Base-by-base conservation (phyloP, 2,888 invertebrate species). In the Pristionchus arcanus region DNA sequence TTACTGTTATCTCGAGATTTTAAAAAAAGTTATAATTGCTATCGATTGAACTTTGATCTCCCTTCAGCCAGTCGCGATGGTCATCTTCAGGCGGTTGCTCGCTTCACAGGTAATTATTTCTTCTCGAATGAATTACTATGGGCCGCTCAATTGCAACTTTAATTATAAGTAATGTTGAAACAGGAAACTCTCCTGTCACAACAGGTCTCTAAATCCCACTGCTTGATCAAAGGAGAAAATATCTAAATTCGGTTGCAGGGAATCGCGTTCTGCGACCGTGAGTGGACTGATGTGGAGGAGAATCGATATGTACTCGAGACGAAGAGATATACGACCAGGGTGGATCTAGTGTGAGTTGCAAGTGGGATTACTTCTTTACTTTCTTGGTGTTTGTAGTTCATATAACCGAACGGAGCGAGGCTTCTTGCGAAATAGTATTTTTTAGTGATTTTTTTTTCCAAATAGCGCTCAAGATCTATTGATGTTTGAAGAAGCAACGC, bases 21-120 rank as follows among this genome's bases (percentile, higher is more conserved):
- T n/a, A 9, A 42, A 42, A 42, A 42, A 9, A 42, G 42, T 42
- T 42, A 9, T 3, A 3, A 7, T 25, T n/a, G 25, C 9, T 66
- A 4, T 37, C 2, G 25, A 74, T 83, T 83, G 53, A 53, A 53
- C 28, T 83, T 83, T 83, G 83, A 83, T 53, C 83, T 42, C 25
- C 49, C 31, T 85, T 59, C 59, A 85, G 84, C 59, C 84, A 25
- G 84, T 85, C n/a, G 59, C 84, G 2, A 85, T 85, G 84, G 84
- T 59, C 28, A 85, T 85, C 84, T 85, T 85, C 59, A 31, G 34
- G 13, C 15, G 84, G 28, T 37, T 85, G 19, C 84, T 85, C 49
- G 55, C 84, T 49, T 85, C 84, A 15, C 84, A 85, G 49, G 81
- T 81, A 7, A 5, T n/a, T 55, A 59, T 19, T 59, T 59, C 3